These are phyloP conservation scores for Melanotaenia trifasciata DNA, from an alignment of 2,797 vertebrate genomes.

Conservation along the genomic window DNA sequence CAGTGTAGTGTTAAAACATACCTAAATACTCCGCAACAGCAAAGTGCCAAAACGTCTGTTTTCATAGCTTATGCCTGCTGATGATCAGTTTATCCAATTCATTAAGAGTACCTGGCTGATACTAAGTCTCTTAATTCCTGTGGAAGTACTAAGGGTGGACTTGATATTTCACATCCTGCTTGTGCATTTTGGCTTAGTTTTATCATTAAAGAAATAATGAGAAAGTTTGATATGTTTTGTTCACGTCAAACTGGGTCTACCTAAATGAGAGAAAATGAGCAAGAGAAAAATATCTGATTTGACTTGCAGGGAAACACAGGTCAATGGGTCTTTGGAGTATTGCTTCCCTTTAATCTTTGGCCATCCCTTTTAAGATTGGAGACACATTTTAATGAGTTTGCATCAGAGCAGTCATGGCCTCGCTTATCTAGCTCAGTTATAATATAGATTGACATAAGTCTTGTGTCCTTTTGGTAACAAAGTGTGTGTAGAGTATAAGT, in stretches of 20 bases:
- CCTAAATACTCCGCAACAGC: background rate
- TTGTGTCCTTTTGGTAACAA: background rate
- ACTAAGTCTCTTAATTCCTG: background rate
- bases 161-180: background rate
- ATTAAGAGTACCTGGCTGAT: background rate
- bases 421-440: conserved; percentile 5
- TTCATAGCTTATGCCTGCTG: background rate
- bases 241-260: background rate
- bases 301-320: conserved; percentile 16
- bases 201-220: background rate
- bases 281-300: conserved; percentile 9
- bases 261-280: background rate
- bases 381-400: conserved; percentile 42
- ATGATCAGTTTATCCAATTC: background rate
- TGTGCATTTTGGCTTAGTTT: background rate
- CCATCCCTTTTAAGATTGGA: conserved; percentile 21
- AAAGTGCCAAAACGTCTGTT: background rate
- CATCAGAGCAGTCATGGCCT: background rate
- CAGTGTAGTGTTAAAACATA: background rate
- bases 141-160: background rate
- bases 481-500: background rate
- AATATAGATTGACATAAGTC: conserved; percentile 6
- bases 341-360: conserved; percentile 9
- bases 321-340: conserved; percentile 6
- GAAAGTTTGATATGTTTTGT: background rate